Conservation (phyloP, 37 sponge, comb jelly and placozoan genomes). For the Theonella swinhoei region DNA sequence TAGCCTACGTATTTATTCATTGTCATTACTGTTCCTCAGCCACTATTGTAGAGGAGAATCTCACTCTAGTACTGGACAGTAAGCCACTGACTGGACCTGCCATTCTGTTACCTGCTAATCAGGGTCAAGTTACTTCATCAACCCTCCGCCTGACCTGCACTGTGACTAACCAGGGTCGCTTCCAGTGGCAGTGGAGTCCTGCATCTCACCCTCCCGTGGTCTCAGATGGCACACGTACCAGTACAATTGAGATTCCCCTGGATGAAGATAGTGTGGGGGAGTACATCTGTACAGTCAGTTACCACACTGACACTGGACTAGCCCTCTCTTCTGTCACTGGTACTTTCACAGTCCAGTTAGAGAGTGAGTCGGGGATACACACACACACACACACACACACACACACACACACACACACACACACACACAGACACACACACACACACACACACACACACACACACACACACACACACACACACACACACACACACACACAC, state of each 20-base stretch:
- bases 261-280: background rate
- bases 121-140: background rate
- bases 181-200: slow-evolving; percentile 45
- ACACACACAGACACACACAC: too few species aligned
- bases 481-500: too few species aligned
- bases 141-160: slow-evolving; percentile 44
- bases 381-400: background rate
- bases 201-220: background rate
- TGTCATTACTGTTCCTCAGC: too few species aligned
- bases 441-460: too few species aligned
- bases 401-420: too few species aligned
- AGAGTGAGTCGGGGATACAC: background rate
- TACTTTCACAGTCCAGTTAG: background rate
- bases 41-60: background rate
- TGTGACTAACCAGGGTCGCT: slow-evolving; percentile 44
- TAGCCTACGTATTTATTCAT: background rate
- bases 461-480: too few species aligned
- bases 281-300: background rate
- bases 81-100: background rate
- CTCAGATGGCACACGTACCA: slow-evolving; percentile 55
- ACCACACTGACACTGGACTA: background rate
- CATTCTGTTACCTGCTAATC: background rate
- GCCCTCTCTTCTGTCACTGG: background rate
- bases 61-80: background rate
- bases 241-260: background rate